phyloP scores from a whole-genome alignment of 1,140 invertebrate genomes.

The Ceratosolen solmsi region DNA sequence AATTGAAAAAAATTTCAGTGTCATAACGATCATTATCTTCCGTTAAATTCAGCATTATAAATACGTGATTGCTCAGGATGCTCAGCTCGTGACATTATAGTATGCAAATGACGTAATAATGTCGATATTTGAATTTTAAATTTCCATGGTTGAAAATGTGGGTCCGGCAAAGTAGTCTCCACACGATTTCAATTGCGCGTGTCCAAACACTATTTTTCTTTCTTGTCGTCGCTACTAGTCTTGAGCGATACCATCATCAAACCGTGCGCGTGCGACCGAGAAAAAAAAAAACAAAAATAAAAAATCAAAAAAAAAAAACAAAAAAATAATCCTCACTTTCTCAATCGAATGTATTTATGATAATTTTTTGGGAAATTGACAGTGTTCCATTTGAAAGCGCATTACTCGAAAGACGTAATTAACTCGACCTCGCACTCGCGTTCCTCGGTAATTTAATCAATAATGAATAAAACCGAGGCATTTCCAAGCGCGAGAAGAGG shows the following conservation, averaged over 20 bases:
- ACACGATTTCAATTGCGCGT: background rate
- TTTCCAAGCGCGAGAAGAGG: background rate
- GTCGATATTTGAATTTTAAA: slow-evolving; percentile 42
- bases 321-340: too few relatives aligned
- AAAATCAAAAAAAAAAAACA: too few relatives aligned
- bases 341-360: background rate
- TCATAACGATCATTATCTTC: background rate
- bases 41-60: slow-evolving; percentile 20
- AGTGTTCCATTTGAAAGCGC: too few relatives aligned
- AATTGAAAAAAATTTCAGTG: too few relatives aligned
- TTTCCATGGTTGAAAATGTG: slow-evolving; percentile 41
- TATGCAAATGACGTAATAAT: slow-evolving; percentile 35
- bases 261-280: too few relatives aligned
- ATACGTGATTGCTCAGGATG: slow-evolving; percentile 17
- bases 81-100: slow-evolving; percentile 9
- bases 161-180: background rate
- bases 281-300: too few relatives aligned
- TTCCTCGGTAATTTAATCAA: background rate
- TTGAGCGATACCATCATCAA: background rate
- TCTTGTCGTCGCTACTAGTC: background rate
- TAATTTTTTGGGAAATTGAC: background rate
- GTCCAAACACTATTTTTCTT: background rate
- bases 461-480: too few relatives aligned
- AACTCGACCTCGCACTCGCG: background rate
- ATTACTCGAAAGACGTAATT: background rate